Evolutionary conservation across 2,113 vertebrate genomes (phyloP).

Genomic region (Diphyllodes magnificus): DNA sequence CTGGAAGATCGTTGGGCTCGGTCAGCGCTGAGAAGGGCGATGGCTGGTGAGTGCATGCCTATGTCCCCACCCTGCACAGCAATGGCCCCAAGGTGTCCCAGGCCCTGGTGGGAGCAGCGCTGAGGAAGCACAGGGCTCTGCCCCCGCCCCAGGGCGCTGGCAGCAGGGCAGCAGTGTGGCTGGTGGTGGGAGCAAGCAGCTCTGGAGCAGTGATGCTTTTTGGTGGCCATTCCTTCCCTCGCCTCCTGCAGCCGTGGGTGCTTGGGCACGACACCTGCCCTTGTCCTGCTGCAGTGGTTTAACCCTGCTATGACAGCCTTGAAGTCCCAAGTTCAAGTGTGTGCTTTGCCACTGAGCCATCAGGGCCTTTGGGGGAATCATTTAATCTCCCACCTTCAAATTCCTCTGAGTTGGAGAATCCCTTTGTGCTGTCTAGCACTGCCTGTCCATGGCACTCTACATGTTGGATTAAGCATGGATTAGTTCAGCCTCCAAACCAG

Average conservation of each 20-base stretch:
- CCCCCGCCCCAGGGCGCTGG: rapidly evolving
- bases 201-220: background rate
- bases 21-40: background rate
- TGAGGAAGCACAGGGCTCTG: background rate
- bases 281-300: background rate
- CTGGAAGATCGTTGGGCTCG: background rate
- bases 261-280: background rate
- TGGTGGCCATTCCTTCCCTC: background rate
- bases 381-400: background rate
- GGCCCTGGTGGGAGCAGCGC: background rate
- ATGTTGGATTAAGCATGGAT: constrained; percentile 15
- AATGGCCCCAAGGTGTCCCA: background rate
- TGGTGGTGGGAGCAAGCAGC: background rate
- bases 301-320: background rate
- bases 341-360: background rate
- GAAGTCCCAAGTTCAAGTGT: rapidly evolving
- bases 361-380: background rate
- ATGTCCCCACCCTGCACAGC: background rate
- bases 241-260: rapidly evolving
- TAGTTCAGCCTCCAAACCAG: constrained; percentile 9
- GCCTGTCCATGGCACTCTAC: background rate
- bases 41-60: background rate
- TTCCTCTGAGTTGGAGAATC: constrained; percentile 14
- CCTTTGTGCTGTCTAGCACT: background rate
- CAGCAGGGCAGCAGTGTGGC: background rate